Evolutionary conservation across 2,113 vertebrate genomes (phyloP).

Genomic region (Columba livia): DNA sequence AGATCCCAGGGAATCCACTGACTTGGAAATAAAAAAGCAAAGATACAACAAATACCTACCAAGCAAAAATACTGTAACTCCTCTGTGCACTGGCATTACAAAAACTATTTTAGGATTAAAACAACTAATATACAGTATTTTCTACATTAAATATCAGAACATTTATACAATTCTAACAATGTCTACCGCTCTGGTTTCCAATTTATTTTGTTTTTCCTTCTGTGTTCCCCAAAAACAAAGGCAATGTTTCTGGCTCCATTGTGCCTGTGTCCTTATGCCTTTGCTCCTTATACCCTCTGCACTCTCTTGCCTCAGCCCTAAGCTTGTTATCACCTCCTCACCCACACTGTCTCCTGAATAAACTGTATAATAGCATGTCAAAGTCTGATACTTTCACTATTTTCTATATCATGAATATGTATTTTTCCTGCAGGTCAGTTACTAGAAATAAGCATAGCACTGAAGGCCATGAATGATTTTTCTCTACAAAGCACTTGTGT

Average conservation of each 20-base stretch:
- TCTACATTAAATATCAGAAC: not conserved
- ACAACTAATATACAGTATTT: not conserved
- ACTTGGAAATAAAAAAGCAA: not conserved
- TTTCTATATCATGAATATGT: not conserved
- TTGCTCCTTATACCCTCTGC: not conserved
- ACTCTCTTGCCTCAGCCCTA: not conserved
- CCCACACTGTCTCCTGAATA: not conserved
- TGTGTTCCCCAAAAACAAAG: not conserved
- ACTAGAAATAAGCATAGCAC: not conserved
- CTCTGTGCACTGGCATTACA: not conserved
- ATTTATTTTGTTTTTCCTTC: not conserved
- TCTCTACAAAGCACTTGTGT: not conserved
- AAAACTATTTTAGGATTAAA: conserved; percentile 3
- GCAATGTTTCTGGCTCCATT: not conserved
- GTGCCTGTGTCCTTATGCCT: not conserved
- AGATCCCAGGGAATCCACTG: not conserved
- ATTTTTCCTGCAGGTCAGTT: not conserved
- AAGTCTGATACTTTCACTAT: not conserved
- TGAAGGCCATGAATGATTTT: not conserved
- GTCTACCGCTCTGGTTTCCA: not conserved
- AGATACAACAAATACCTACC: not conserved
- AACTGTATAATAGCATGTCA: not conserved
- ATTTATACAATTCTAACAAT: not conserved
- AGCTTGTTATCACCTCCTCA: not conserved
- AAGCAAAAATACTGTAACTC: conserved; percentile 28